A percentile compares a stretch with the other conserved stretches of the same genome.
phyloP scores from a whole-genome alignment of 2,797 vertebrate genomes.

The Falco concolor region DNA sequence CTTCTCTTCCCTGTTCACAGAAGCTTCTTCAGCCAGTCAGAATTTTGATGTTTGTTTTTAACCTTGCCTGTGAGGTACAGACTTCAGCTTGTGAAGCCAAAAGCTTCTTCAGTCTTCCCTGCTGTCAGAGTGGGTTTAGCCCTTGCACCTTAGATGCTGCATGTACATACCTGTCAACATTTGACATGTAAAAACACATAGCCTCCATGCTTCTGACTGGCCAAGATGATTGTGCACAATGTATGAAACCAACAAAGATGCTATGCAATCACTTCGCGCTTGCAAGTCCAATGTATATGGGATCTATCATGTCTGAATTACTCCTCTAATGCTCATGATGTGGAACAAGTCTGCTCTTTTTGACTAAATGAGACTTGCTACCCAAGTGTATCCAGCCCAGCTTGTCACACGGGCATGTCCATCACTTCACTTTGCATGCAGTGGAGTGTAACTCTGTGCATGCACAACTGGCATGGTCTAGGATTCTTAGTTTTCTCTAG shows the following conservation, averaged over 20 bases:
- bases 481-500: neutral
- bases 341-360: neutral
- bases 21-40: neutral
- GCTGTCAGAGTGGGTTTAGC: neutral
- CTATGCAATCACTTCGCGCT: neutral
- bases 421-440: neutral
- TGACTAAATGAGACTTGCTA: neutral
- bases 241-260: neutral
- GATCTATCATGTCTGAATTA: neutral
- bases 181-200: neutral
- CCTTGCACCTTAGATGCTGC: neutral
- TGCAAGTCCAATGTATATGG: fast-evolving
- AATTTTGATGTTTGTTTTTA: neutral
- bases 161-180: neutral
- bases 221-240: neutral
- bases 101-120: neutral
- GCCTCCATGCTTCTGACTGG: neutral
- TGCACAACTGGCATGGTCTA: fast-evolving
- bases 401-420: neutral
- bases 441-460: neutral
- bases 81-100: neutral
- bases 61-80: neutral
- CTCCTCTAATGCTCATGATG: neutral
- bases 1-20: neutral
- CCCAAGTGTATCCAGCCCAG: neutral